Evolutionary conservation across 1,140 invertebrate genomes (phyloP).

Genomic region (Psix sp.): DNA sequence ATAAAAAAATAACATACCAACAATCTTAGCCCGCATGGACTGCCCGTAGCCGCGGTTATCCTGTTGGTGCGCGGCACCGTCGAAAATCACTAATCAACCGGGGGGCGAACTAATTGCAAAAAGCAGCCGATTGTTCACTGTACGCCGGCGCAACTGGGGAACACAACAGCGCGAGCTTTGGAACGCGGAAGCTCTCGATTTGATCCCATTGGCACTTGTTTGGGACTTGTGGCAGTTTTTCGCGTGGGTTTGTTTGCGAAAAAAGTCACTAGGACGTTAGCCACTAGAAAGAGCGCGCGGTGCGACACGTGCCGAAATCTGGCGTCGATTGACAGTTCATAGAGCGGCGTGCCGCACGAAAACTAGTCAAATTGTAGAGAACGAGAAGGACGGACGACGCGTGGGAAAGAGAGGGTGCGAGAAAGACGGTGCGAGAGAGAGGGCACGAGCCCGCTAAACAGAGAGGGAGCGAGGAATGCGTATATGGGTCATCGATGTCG

Average conservation of each 20-base stretch:
- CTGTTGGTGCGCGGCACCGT: too few species aligned
- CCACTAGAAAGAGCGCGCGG: constrained; percentile 10
- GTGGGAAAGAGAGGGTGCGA: constrained; percentile 14
- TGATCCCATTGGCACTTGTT: too few species aligned
- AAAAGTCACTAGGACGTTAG: constrained; percentile 12
- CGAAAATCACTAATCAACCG: too few species aligned
- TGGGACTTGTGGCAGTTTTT: too few species aligned
- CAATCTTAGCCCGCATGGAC: constrained; percentile 17
- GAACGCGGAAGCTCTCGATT: too few species aligned
- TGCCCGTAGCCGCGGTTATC: background rate
- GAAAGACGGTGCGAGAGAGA: constrained; percentile 26
- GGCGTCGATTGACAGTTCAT: constrained; percentile 50
- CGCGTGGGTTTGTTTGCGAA: background rate
- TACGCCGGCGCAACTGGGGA: too few species aligned
- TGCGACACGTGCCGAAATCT: constrained; percentile 55
- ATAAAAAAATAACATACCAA: too few species aligned
- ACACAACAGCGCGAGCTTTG: too few species aligned
- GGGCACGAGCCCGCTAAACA: constrained; percentile 7
- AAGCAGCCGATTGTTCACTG: too few species aligned
- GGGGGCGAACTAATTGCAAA: too few species aligned
- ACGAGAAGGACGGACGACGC: constrained; percentile 7
- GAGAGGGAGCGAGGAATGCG: constrained; percentile 54
- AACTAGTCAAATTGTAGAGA: constrained; percentile 49
- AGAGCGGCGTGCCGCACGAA: constrained; percentile 33
- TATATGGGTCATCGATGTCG: constrained; percentile 73